phyloP scores from a whole-genome alignment of 2,797 vertebrate genomes.

The Gadopsis bispinosus region DNA sequence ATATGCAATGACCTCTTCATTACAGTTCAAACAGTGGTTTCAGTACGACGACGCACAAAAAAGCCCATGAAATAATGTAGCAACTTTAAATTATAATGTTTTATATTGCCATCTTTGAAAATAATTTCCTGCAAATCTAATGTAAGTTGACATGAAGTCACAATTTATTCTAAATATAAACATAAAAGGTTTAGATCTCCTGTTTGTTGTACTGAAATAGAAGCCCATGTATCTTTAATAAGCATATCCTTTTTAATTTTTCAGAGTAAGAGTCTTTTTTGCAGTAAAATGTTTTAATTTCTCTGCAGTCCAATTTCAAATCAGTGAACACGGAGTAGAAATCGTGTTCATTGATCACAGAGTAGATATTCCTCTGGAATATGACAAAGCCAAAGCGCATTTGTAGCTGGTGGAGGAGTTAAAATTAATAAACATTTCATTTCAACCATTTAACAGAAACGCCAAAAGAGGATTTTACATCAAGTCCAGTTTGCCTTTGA shows the following conservation, averaged over 20 bases:
- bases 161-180: not conserved
- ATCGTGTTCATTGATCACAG: slow-evolving; percentile 36
- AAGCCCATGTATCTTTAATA: not conserved
- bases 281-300: slow-evolving; percentile 41
- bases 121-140: not conserved
- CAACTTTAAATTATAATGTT: not conserved
- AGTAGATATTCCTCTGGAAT: slow-evolving; percentile 55
- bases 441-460: slow-evolving; percentile 40
- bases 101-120: not conserved
- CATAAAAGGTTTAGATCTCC: not conserved
- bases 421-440: slow-evolving; percentile 51
- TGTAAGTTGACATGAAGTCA: not conserved
- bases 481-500: slow-evolving; percentile 8
- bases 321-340: slow-evolving; percentile 43
- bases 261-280: not conserved
- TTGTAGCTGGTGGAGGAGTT: slow-evolving; percentile 53
- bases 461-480: not conserved
- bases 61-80: not conserved
- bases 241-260: not conserved
- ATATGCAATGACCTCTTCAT: not conserved
- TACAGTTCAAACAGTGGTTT: slow-evolving; percentile 1
- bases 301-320: slow-evolving; percentile 51
- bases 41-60: not conserved
- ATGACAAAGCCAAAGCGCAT: slow-evolving; percentile 46
- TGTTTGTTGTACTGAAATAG: slow-evolving; percentile 6